Evolutionary conservation across 2,888 invertebrate genomes (phyloP).

Genomic region (Hydriomena furcata): DNA sequence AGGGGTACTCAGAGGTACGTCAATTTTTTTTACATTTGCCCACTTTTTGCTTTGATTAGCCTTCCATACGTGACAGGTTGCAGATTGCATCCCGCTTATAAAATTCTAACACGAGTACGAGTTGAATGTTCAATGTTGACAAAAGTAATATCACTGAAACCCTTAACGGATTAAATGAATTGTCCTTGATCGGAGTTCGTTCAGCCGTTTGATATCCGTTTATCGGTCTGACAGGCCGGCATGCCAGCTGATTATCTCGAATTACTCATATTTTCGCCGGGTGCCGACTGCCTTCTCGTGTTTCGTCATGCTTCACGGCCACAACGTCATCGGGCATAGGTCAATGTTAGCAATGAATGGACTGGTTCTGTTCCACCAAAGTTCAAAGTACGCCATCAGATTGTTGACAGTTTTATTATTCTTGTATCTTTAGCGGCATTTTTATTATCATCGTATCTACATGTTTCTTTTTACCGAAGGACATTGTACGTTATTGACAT

Average conservation of each 20-base stretch:
- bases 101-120: too few relatives aligned
- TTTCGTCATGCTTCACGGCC: constrained; percentile 31
- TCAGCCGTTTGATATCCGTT: constrained; percentile 30
- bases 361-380: constrained; percentile 25
- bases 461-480: constrained; percentile 18
- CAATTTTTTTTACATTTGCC: too few relatives aligned
- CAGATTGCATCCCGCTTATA: too few relatives aligned
- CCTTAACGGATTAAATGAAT: constrained; percentile 6
- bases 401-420: constrained; percentile 20
- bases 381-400: constrained; percentile 28
- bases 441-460: constrained; percentile 6
- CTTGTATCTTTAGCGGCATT: constrained; percentile 10
- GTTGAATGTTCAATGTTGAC: too few relatives aligned
- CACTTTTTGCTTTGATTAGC: too few relatives aligned
- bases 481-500: constrained; percentile 4
- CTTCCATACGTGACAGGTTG: too few relatives aligned
- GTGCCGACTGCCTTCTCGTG: constrained; percentile 13
- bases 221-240: constrained; percentile 21
- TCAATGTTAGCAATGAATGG: constrained; percentile 35
- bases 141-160: too few relatives aligned
- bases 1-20: too few relatives aligned
- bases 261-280: constrained; percentile 34
- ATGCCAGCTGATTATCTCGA: constrained; percentile 30
- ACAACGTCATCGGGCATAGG: constrained; percentile 29
- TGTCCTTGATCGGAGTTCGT: constrained; percentile 24